Evolutionary conservation across 2,113 vertebrate genomes (phyloP), one percentile per base, ranked within the genome.

Genomic region (Tyto alba): DNA sequence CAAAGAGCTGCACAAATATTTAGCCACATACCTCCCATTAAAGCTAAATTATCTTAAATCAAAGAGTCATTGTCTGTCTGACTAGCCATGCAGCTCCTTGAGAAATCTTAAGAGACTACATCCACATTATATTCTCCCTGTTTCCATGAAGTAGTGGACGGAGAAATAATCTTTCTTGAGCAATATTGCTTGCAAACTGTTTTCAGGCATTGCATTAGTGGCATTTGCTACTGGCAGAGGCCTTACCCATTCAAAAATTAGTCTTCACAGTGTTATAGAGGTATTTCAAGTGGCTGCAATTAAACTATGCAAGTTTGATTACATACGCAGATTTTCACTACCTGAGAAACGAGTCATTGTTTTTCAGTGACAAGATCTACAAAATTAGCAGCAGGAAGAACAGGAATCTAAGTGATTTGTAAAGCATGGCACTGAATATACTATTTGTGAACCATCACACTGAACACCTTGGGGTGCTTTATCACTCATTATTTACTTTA

Each of bases 31-130:
- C 43, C 47, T 93, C 75, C 91, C 63, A 91, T 92, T 88, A 93
- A 96, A 97, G 88, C 71, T 76, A 85, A 92, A 96, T 69, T 64
- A 77, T 66, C 93, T 95, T 85, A 95, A 92, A 85, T 59, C 74
- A 94, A 88, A 78, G 66, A 93, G 90, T 57, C 86, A 55, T 53
- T 69, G 38, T 57, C 63, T 89, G 38, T 85, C 92, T 97, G 97
- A 95, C 93, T 82, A 95, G 47, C 91, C 80, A 67, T 59, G 84
- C 83, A 95, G 82, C 56, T 83, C 73, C 94, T 72, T 59, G 36
- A 95, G 74, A 92, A 82, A 68, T 74, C 72, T 82, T 89, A 84
- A 93, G 83, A 85, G 45, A 72, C 53, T 76, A 29, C 50, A 55
- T 72, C 94, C 66, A 77, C 40, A 71, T 89, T 59, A 68, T 36